phyloP scores from a whole-genome alignment of 2,888 invertebrate genomes.

The Homarus gammarus region DNA sequence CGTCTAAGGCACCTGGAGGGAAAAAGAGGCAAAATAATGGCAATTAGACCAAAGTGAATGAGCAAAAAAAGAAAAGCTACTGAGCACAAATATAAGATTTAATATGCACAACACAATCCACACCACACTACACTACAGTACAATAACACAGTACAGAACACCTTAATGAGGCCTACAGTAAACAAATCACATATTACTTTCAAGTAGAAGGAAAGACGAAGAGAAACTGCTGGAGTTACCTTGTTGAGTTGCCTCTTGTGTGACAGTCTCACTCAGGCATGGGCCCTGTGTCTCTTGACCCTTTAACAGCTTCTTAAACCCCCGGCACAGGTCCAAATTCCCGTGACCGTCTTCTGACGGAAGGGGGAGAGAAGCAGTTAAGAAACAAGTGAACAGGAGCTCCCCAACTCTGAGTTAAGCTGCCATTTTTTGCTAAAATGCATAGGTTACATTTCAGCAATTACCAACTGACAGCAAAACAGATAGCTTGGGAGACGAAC shows the following conservation, averaged over 20 bases:
- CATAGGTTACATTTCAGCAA: background rate
- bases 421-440: background rate
- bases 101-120: background rate
- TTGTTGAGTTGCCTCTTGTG: slow-evolving; percentile 20
- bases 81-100: background rate
- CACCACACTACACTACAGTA: background rate
- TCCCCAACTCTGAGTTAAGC: slow-evolving; percentile 4
- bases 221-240: background rate
- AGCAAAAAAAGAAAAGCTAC: background rate
- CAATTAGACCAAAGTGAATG: background rate
- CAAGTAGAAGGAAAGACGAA: background rate
- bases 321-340: slow-evolving; percentile 42
- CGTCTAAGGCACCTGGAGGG: slow-evolving; percentile 75
- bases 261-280: slow-evolving; percentile 34
- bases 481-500: background rate
- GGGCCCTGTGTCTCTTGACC: slow-evolving; percentile 24
- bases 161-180: background rate
- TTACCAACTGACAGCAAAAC: slow-evolving; percentile 15
- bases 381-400: slow-evolving; percentile 12
- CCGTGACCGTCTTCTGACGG: slow-evolving; percentile 18
- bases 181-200: background rate
- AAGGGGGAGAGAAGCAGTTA: slow-evolving; percentile 28
- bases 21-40: slow-evolving; percentile 23
- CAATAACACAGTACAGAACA: background rate
- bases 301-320: slow-evolving; percentile 48